These are phyloP conservation scores for Athene cunicularia DNA, from an alignment of 2,113 vertebrate genomes.

Conservation along the genomic window DNA sequence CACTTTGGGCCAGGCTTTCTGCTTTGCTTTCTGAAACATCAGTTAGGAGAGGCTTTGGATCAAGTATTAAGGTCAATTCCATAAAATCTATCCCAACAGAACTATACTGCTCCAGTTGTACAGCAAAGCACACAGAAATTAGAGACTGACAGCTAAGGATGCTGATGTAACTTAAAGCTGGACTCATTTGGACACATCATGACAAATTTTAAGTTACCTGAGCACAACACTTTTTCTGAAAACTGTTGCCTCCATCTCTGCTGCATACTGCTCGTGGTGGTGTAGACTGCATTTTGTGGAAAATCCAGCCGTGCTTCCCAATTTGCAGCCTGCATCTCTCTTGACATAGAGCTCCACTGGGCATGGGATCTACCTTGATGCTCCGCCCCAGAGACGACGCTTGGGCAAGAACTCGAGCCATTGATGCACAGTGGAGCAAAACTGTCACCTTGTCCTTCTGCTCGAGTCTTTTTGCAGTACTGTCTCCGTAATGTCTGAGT, in stretches of 20 bases:
- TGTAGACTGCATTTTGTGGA: accelerated
- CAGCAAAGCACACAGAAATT: not conserved
- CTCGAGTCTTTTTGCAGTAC: not conserved
- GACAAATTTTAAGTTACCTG: not conserved
- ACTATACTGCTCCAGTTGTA: not conserved
- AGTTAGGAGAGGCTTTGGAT: not conserved
- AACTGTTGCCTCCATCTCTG: not conserved
- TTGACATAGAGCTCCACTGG: accelerated
- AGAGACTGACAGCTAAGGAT: not conserved
- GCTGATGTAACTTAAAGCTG: accelerated
- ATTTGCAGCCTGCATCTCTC: not conserved
- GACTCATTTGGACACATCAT: not conserved
- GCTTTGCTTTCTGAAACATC: not conserved
- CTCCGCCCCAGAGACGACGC: not conserved
- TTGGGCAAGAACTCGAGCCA: not conserved
- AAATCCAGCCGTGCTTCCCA: not conserved
- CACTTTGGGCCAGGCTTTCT: not conserved
- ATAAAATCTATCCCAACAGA: not conserved
- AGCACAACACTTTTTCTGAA: not conserved
- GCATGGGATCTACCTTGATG: not conserved
- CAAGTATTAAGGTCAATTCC: not conserved
- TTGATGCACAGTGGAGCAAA: not conserved
- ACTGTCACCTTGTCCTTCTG: not conserved
- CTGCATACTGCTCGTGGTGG: not conserved
- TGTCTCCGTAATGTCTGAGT: not conserved